A percentile compares a stretch with the other conserved stretches of the same genome.
Evolutionary conservation across 2,888 invertebrate genomes (phyloP).

Genomic region (Deilephila porcellus): DNA sequence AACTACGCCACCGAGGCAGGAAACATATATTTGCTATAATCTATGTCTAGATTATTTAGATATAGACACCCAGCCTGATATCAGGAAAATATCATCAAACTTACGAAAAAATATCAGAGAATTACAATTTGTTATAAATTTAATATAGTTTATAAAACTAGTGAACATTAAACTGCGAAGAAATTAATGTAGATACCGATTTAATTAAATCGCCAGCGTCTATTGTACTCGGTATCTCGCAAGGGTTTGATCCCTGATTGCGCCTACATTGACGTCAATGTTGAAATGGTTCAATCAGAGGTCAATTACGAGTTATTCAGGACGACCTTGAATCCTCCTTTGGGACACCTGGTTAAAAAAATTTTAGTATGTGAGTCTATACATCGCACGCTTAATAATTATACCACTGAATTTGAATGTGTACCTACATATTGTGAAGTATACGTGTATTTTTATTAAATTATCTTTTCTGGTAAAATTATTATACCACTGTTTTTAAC

Average conservation of each 20-base stretch:
- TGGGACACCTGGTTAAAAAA: not conserved
- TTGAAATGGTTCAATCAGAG: not conserved
- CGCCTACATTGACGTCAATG: not conserved
- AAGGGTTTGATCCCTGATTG: not conserved
- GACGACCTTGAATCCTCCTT: not conserved
- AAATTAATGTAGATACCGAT: not conserved
- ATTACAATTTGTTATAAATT: not conserved
- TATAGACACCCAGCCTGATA: too few species aligned
- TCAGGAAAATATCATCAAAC: too few species aligned
- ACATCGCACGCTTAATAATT: too few species aligned
- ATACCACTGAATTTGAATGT: too few species aligned
- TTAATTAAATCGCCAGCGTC: not conserved
- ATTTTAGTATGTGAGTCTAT: not conserved
- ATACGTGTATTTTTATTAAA: too few species aligned
- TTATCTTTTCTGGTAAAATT: too few species aligned
- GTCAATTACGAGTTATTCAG: slow-evolving; percentile 8
- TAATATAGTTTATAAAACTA: not conserved
- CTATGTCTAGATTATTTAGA: too few species aligned
- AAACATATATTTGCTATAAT: too few species aligned
- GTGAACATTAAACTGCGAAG: not conserved
- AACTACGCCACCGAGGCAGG: too few species aligned
- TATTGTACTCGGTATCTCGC: not conserved
- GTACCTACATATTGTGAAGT: too few species aligned
- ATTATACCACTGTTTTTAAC: too few species aligned
- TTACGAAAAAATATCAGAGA: too few species aligned